These are phyloP conservation scores for Gymnoscopelus microlampas DNA, from an alignment of 2,797 vertebrate species.

Conservation along the genomic window DNA sequence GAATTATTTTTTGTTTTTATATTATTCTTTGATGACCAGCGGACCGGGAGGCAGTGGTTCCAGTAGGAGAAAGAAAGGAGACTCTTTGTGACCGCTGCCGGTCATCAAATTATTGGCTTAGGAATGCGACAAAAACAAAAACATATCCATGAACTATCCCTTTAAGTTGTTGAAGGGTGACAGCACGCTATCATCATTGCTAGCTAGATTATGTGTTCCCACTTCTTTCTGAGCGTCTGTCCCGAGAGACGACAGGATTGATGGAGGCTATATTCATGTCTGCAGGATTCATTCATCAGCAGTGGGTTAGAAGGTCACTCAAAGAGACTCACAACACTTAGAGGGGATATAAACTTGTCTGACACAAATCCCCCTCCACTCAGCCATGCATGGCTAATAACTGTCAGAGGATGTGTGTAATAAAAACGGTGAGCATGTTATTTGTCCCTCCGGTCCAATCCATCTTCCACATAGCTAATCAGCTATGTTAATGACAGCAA, in stretches of 20 bases:
- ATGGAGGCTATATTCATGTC: conserved; percentile 52
- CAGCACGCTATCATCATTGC: no score
- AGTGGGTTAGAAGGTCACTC: conserved; percentile 64
- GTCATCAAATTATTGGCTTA: no score
- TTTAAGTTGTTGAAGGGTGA: no score
- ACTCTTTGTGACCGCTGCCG: no score
- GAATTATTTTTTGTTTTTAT: no score
- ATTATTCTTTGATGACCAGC: no score
- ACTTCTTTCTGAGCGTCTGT: conserved; percentile 10
- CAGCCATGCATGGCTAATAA: conserved; percentile 76
- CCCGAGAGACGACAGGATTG: conserved; percentile 28
- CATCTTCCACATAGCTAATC: conserved; percentile 65
- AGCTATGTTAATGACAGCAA: conserved; percentile 68
- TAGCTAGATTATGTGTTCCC: not conserved
- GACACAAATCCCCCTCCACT: conserved; percentile 61
- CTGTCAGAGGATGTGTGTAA: conserved; percentile 71
- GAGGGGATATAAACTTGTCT: conserved; percentile 66
- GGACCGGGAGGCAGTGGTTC: no score
- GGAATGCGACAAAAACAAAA: no score
- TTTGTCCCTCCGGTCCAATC: conserved; percentile 58
- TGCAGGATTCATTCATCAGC: conserved; percentile 47
- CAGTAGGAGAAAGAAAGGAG: no score
- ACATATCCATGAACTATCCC: no score
- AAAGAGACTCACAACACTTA: conserved; percentile 61
- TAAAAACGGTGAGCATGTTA: conserved; percentile 68